These are phyloP conservation scores for Pampusana beccarii DNA, from an alignment of 2,113 vertebrate species.

Conservation along the genomic window DNA sequence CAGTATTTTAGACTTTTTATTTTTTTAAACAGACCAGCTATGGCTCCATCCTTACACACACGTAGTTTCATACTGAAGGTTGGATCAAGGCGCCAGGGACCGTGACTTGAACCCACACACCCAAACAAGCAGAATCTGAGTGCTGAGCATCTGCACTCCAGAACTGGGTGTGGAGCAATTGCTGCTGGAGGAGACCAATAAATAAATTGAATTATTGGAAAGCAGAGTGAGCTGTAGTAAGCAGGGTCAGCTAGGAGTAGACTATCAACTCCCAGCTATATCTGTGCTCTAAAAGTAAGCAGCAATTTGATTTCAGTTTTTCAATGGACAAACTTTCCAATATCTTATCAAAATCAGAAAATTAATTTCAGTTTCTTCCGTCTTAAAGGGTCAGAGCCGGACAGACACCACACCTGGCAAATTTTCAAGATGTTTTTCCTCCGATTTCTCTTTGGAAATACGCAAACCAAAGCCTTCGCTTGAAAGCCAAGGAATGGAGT, in stretches of 20 bases:
- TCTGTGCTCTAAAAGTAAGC: neutral
- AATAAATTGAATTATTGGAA: neutral
- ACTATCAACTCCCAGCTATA: neutral
- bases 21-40: neutral
- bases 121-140: neutral
- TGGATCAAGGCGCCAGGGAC: neutral
- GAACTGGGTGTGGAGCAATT: neutral
- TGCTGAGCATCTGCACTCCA: neutral
- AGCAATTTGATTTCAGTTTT: neutral
- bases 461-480: rapidly evolving
- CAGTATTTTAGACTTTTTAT: neutral
- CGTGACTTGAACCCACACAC: neutral
- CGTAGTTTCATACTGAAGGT: neutral
- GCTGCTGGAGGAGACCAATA: neutral
- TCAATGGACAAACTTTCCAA: neutral
- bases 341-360: neutral
- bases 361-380: neutral
- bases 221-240: neutral
- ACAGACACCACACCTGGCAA: neutral
- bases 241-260: neutral
- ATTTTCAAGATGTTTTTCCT: neutral
- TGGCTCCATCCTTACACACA: neutral
- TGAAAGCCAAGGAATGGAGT: neutral
- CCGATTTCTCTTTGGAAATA: neutral
- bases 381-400: neutral